Percentiles rank a stretch among this genome's conserved stretches.
phyloP scores from a whole-genome alignment of 2,888 invertebrate genomes.

The Nemapogon koenigi region DNA sequence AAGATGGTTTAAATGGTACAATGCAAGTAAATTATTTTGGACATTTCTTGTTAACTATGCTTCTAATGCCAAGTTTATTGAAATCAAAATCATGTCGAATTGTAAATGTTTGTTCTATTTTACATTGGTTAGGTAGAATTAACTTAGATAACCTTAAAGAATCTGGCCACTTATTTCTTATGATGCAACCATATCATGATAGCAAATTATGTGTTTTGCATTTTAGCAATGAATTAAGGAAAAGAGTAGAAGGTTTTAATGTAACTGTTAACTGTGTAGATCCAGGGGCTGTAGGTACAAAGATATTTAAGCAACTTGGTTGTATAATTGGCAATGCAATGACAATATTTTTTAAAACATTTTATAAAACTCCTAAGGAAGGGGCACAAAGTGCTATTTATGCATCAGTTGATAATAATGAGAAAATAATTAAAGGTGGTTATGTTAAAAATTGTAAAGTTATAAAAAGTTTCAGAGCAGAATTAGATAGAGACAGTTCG shows the following conservation, averaged over 20 bases:
- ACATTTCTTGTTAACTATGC: conserved; percentile 87
- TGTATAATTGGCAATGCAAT: neutral
- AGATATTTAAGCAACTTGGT: conserved; percentile 67
- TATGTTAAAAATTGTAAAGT: conserved; percentile 1
- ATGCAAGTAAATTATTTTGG: conserved; percentile 96
- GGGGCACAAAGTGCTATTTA: conserved; percentile 4
- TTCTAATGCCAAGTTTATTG: conserved; percentile 81
- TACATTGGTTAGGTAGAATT: conserved; percentile 74
- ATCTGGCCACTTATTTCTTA: conserved; percentile 36
- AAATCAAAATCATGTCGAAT: conserved; percentile 77
- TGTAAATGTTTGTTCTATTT: conserved; percentile 77
- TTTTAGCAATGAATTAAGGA: conserved; percentile 73
- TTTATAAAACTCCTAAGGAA: conserved; percentile 1
- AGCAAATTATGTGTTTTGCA: conserved; percentile 78
- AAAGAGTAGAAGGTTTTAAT: conserved; percentile 65
- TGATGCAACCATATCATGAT: conserved; percentile 55
- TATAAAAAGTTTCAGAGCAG: neutral
- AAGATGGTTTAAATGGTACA: conserved; percentile 84
- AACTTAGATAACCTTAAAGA: conserved; percentile 72
- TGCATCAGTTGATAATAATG: conserved; percentile 1
- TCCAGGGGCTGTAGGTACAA: conserved; percentile 83
- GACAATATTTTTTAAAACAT: neutral
- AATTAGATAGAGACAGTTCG: neutral
- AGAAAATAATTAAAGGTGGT: neutral
- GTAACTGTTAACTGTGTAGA: conserved; percentile 82